Evolutionary conservation across 2,888 invertebrate genomes (phyloP).

Genomic region (Noctua janthina): DNA sequence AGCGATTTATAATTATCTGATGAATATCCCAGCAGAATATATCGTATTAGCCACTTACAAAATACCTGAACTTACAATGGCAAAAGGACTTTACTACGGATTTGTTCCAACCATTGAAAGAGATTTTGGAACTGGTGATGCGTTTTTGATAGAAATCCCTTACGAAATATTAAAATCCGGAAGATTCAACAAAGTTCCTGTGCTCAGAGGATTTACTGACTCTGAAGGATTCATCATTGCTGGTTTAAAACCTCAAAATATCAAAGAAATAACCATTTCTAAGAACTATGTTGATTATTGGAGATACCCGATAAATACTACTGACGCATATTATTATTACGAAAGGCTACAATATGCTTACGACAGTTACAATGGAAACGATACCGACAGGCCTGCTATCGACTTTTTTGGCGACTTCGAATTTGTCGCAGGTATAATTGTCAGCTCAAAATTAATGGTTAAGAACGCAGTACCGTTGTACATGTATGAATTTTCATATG

Average conservation of each 20-base stretch:
- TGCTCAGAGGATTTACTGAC: constrained; percentile 84
- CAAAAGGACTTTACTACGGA: constrained; percentile 59
- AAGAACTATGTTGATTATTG: constrained; percentile 71
- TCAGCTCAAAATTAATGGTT: constrained; percentile 57
- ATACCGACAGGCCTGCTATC: constrained; percentile 68
- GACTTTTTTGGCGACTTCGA: constrained; percentile 79
- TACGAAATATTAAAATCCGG: constrained; percentile 81
- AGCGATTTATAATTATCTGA: constrained; percentile 70
- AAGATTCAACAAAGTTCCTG: constrained; percentile 80
- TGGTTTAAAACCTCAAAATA: constrained; percentile 67
- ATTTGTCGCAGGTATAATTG: constrained; percentile 70
- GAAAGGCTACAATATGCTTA: constrained; percentile 60
- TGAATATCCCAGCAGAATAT: constrained; percentile 59
- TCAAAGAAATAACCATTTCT: constrained; percentile 65
- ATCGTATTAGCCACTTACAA: constrained; percentile 63
- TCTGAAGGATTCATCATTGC: constrained; percentile 72
- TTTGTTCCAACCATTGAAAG: constrained; percentile 81
- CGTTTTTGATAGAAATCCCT: constrained; percentile 76
- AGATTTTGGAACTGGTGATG: constrained; percentile 71
- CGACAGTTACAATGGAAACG: constrained; percentile 46
- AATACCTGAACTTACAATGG: constrained; percentile 40
- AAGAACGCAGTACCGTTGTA: constrained; percentile 65
- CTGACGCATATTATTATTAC: constrained; percentile 65
- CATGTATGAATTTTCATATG: constrained; percentile 76
- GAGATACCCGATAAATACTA: constrained; percentile 39